Conservation (phyloP, 2,113 vertebrate species). For the Corydoras maculifer region DNA sequence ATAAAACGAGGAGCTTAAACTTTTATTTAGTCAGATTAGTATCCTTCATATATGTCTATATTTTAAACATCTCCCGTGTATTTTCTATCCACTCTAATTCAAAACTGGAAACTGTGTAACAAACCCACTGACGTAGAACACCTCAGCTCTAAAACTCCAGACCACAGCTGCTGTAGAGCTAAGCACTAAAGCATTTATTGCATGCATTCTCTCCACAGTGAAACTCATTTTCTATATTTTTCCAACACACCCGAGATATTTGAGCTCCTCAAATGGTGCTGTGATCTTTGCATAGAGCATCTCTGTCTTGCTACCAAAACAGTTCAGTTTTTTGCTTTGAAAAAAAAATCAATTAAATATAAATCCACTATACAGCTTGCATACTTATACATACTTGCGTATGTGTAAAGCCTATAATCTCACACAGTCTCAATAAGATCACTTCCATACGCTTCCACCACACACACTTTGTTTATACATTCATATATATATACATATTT, state of each 20-base stretch:
- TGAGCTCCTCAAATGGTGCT: not conserved
- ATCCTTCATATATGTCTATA: not conserved
- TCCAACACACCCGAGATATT: not conserved
- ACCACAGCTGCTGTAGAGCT: slow-evolving; percentile 13
- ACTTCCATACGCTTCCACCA: too few relatives aligned
- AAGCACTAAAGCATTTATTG: slow-evolving; percentile 4
- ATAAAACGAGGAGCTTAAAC: too few relatives aligned
- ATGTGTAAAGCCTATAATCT: too few relatives aligned
- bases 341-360: too few relatives aligned
- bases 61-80: not conserved
- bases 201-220: slow-evolving; percentile 1
- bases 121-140: slow-evolving; percentile 3
- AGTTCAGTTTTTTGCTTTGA: too few relatives aligned
- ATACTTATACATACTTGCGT: too few relatives aligned
- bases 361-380: too few relatives aligned
- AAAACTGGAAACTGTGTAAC: slow-evolving; percentile 1
- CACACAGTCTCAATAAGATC: too few relatives aligned
- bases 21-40: too few relatives aligned
- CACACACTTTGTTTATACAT: too few relatives aligned
- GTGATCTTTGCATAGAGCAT: not conserved
- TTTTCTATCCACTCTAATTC: not conserved
- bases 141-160: slow-evolving; percentile 7
- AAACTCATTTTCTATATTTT: not conserved
- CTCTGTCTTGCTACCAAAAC: not conserved
- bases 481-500: too few relatives aligned